These are phyloP conservation scores for Sprattus sprattus DNA, from an alignment of 2,113 vertebrate genomes.

Conservation along the genomic window DNA sequence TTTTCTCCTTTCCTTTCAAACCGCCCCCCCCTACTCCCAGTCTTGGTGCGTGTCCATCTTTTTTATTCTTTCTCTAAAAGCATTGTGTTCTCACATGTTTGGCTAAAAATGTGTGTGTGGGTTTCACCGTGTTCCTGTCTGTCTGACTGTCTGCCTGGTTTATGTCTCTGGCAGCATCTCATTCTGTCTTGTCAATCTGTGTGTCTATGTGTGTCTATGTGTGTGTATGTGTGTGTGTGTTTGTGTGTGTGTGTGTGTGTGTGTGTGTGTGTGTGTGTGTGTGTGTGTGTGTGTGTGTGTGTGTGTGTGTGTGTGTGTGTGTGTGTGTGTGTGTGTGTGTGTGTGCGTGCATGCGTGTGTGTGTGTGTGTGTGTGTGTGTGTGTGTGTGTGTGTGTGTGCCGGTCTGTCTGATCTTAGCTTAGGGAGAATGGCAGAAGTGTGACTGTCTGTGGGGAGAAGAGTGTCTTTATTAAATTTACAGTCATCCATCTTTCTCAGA, in stretches of 20 bases:
- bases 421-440: background rate
- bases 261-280: background rate
- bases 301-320: background rate
- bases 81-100: background rate
- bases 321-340: background rate
- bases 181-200: background rate
- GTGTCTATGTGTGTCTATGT: background rate
- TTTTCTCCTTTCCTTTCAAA: background rate
- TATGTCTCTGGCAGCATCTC: background rate
- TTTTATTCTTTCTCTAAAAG: background rate
- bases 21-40: constrained; percentile 9
- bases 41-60: background rate
- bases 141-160: background rate
- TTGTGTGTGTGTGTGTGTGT: background rate
- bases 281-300: background rate
- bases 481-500: background rate
- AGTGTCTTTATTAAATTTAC: background rate
- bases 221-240: background rate
- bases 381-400: background rate
- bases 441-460: background rate
- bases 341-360: background rate
- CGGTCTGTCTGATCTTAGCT: background rate
- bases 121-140: background rate
- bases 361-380: constrained; percentile 2
- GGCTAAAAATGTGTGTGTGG: background rate